Evolutionary conservation across 2,888 invertebrate genomes (phyloP).

Genomic region (Spicauda simplicius): DNA sequence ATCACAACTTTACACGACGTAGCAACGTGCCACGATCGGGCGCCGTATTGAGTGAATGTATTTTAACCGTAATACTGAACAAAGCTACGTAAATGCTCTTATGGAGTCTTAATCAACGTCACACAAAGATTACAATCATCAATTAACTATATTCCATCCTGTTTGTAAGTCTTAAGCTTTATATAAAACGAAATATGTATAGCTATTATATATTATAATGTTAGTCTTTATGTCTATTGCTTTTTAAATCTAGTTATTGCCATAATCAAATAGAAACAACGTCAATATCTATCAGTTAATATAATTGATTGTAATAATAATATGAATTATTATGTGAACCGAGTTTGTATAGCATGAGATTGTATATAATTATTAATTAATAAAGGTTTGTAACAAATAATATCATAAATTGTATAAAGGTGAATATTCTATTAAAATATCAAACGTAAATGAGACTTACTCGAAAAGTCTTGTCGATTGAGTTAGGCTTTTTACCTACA

Average conservation of each 20-base stretch:
- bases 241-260: slow-evolving; percentile 70
- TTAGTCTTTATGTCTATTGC: slow-evolving; percentile 59
- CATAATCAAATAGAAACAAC: slow-evolving; percentile 61
- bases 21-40: too few species aligned
- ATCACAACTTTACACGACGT: too few species aligned
- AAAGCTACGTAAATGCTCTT: slow-evolving; percentile 23
- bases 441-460: slow-evolving; percentile 17
- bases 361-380: neutral
- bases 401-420: slow-evolving; percentile 16
- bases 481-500: neutral
- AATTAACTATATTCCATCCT: slow-evolving; percentile 2
- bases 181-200: slow-evolving; percentile 57
- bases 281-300: slow-evolving; percentile 46
- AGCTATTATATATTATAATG: slow-evolving; percentile 45
- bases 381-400: slow-evolving; percentile 16
- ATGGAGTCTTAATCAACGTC: slow-evolving; percentile 9
- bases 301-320: slow-evolving; percentile 2
- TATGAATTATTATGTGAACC: slow-evolving; percentile 1
- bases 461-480: neutral
- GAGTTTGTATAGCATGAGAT: too few species aligned
- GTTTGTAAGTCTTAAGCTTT: slow-evolving; percentile 49
- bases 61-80: slow-evolving; percentile 37
- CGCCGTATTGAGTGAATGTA: too few species aligned
- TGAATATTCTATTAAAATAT: slow-evolving; percentile 22
- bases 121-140: slow-evolving; percentile 12